Base-by-base conservation (phyloP, 2,888 invertebrate species). In the Cephonodes hylas region DNA sequence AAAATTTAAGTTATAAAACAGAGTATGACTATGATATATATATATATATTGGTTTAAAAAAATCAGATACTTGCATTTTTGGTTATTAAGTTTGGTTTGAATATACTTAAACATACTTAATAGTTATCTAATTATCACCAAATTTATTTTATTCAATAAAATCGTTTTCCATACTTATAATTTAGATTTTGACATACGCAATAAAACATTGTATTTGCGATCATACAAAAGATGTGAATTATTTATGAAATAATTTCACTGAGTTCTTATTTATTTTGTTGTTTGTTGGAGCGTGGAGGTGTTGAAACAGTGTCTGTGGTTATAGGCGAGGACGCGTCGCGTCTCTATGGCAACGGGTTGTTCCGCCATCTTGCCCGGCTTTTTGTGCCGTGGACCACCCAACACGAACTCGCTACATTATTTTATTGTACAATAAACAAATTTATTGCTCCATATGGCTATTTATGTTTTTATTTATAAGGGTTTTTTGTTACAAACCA, bases 341-440 rank as follows among this genome's bases (percentile, higher is more conserved):
- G 77, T 84, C 81, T 83, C 83, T 84, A 85, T 77, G 76, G 77
- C 78, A 81, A 79, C 80, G 79, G 73, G 75, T 79, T 75, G 77
- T 67, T 70, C 83, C 78, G 82, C 85, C 86, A 84, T 85, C 81
- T 83, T 84, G 77, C 72, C 67, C 75, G 72, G 81, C 81, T 85
- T 86, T 88, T 88, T 87, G 85, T 86, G 72, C 73, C 79, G 74
- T 69, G 80, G 92, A 91, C 92, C 92, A 91, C 92, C 92, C 92
- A 92, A 76, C 84, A 83, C 82, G 90, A 80, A 79, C 83, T 81
- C 79, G 85, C 86, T 84, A 86, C 86, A 91, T 91, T 90, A 91
- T 91, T 91, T 92, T 92, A 91, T 91, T 91, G 87, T 90, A 90
- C 89, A 86, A 91, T 91, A 91, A 92, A 92, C 87, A 89, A 89